Evolutionary conservation across 2,797 vertebrate genomes (phyloP).

Genomic region (Monodelphis domestica): DNA sequence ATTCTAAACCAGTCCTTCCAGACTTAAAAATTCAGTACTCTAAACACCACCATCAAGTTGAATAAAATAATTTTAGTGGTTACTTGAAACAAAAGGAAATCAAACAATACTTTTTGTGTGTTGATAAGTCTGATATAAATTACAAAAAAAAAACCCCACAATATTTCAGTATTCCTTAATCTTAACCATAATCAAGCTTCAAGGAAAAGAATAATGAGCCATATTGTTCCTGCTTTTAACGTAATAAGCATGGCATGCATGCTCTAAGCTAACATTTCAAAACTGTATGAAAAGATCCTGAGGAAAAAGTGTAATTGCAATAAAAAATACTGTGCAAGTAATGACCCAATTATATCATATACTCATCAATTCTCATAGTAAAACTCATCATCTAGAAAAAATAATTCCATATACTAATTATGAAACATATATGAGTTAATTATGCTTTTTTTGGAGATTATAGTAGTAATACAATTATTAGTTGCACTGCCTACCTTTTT

Average conservation of each 20-base stretch:
- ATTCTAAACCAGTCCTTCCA: not conserved
- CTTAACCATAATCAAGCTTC: not conserved
- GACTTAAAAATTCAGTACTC: not conserved
- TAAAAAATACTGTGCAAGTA: not conserved
- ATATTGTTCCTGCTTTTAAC: not conserved
- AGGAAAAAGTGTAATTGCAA: not conserved
- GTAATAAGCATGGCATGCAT: not conserved
- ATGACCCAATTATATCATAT: not conserved
- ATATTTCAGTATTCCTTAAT: not conserved
- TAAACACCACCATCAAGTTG: not conserved
- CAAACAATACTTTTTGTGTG: not conserved
- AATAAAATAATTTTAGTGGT: not conserved
- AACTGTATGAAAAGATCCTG: not conserved
- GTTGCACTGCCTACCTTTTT: not conserved
- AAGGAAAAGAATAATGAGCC: not conserved
- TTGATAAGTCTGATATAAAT: not conserved
- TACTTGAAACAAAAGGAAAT: not conserved
- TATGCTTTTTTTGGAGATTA: not conserved
- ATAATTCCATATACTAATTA: not conserved
- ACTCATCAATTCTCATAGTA: not conserved
- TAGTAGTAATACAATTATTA: not conserved
- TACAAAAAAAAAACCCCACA: not conserved
- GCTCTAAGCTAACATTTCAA: not conserved
- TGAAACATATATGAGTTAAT: not conserved
- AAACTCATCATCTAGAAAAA: not conserved